These are phyloP conservation scores for Xiphydria camelus DNA, from an alignment of 2,888 invertebrate species.

Conservation along the genomic window DNA sequence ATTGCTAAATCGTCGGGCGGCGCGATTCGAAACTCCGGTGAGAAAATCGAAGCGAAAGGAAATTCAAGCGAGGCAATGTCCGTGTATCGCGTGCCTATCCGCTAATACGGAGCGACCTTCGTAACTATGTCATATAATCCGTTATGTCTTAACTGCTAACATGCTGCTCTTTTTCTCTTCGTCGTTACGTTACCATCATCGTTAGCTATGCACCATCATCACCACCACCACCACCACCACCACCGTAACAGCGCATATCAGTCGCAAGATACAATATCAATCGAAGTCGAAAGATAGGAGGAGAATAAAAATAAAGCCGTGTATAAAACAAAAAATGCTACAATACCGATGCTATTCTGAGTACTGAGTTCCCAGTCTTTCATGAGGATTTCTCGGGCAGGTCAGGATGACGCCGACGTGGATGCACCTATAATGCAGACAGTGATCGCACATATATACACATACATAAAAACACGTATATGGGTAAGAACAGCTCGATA, in stretches of 20 bases:
- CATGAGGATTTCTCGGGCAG: conserved; percentile 59
- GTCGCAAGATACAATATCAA: no score
- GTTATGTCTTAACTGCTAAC: conserved; percentile 9
- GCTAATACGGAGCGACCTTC: no score
- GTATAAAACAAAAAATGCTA: conserved; percentile 46
- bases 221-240: conserved; percentile 10
- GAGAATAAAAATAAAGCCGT: conserved; percentile 15
- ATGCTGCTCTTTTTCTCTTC: conserved; percentile 7
- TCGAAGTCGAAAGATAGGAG: conserved; percentile 19
- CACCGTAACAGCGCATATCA: conserved; percentile 9
- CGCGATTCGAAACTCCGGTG: no score
- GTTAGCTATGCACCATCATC: no score
- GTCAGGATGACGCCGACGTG: conserved; percentile 58
- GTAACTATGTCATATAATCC: conserved; percentile 2
- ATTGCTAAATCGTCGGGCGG: conserved; percentile 36
- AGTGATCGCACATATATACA: conserved; percentile 46
- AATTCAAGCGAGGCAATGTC: no score
- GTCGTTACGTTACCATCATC: no score
- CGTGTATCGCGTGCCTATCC: no score
- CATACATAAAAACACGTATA: neutral
- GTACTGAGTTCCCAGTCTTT: conserved; percentile 60
- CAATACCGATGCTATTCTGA: conserved; percentile 59
- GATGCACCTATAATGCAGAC: conserved; percentile 57
- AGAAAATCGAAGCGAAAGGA: no score
- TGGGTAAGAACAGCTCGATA: neutral